phyloP scores from a whole-genome alignment of 2,113 vertebrate genomes.

The Coturnix japonica region DNA sequence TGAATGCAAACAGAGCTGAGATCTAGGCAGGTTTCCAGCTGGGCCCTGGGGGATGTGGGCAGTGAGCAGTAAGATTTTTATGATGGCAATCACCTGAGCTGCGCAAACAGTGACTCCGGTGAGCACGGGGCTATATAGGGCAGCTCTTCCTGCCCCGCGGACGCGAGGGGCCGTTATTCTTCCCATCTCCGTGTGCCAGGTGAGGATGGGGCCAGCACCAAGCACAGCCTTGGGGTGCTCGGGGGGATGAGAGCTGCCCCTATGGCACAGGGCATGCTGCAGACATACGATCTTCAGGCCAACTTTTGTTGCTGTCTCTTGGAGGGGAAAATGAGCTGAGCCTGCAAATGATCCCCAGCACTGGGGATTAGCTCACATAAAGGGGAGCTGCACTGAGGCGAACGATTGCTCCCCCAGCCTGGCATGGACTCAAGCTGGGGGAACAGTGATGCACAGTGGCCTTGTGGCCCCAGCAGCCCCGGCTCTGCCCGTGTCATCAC shows the following conservation, averaged over 20 bases:
- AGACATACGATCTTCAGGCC: not conserved
- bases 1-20: constrained; percentile 10
- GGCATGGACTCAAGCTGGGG: fast-evolving
- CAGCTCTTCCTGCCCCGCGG: fast-evolving
- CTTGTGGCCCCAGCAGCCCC: fast-evolving
- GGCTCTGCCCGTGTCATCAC: not conserved
- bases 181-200: not conserved
- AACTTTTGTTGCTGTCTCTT: constrained; percentile 23
- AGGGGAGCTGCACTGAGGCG: not conserved
- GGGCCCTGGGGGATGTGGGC: not conserved
- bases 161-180: not conserved
- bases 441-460: fast-evolving
- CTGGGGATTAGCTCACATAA: constrained; percentile 19
- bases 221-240: not conserved
- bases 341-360: not conserved
- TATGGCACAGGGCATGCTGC: not conserved
- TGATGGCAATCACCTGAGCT: constrained; percentile 35
- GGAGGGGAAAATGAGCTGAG: constrained; percentile 29
- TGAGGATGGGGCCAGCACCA: not conserved
- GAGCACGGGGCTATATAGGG: constrained; percentile 27
- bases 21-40: not conserved
- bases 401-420: not conserved
- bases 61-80: not conserved
- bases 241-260: not conserved
- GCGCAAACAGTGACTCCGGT: constrained; percentile 16